Base-by-base conservation (phyloP, 2,797 vertebrate species). In the Ara ararauna region DNA sequence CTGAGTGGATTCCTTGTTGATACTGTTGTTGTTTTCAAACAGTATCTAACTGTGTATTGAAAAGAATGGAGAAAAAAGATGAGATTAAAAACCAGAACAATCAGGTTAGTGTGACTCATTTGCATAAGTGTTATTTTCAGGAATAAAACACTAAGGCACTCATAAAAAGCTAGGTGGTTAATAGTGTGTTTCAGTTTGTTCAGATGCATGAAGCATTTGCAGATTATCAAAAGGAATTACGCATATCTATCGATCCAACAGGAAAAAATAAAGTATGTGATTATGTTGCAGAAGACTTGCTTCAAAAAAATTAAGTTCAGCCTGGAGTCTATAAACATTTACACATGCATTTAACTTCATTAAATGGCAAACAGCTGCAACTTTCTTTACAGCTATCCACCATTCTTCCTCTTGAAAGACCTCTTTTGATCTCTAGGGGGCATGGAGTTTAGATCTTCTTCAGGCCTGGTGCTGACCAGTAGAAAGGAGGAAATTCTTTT, bases 331-430 rank as follows among this genome's bases (percentile, higher is more conserved):
- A 87, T 96, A 94, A 97, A 96, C 62, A 91, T 94, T 93, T 94
- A 89, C 62, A 95, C 78, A 90, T 92, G 89, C 79, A 54, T 96
- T 95, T 96, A 88, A 96, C 85, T 93, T 93, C 80, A 92, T 89
- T 96, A 94, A 95, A 95, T 88, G 56, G 54, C 92, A 96, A 97
- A 94, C 93, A 97, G 94, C 94, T 95, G 91, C 89, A 89, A 88
- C 89, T 93, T 91, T 87, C 87, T 94, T 83, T 85, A 58, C 68
- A 85, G 87, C 87, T 94, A 93, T 94, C 91, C 22, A 0, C 58
- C 85, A 85, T 78, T 94, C 79, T 94, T 94, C 87, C 68, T 91
- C 76, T 94, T 85, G 53, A 94, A 95, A 95, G 61, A 45, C 8
- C 29, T 87, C 82, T 91, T 93, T 94, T 94, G 91, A 95, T 95